Base-by-base conservation (phyloP, 2,113 vertebrate genomes). In the Hippopotamus amphibius region DNA sequence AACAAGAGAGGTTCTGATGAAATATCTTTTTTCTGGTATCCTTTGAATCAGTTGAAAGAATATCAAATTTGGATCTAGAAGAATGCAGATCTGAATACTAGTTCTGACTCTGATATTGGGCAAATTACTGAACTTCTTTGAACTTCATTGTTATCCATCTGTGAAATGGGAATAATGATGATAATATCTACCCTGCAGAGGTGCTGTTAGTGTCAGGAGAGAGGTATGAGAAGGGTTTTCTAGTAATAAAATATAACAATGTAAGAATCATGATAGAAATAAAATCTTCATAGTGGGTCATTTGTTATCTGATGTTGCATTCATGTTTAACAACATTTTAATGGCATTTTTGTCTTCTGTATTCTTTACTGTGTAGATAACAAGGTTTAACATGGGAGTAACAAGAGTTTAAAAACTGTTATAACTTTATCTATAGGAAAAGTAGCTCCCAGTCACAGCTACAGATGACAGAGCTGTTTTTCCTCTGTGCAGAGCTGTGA, bases 321-420 rank as follows among this genome's bases (percentile, higher is more conserved):
- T 21, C 33, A 5, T 79, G 6, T 15, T 94, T 53, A 93, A 48
- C 61, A 92, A 59, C 26, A 59, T 66, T 26, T 50, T 88, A 30
- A 89, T 65, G 24, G 93, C 57, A 76, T 37, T 55, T 85, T 96
- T 86, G 10, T 86, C 57, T 24, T 96, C 90, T 79, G 84, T 48
- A 59, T 97, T 97, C 24, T 88, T 92, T 22, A 68, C 66, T 48
- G 63, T 93, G 61, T 80, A 94, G 12, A 89, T 92, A 21, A 97
- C 16, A 33, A 92, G 92, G 2, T 88, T 97, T 77, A 96, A 24
- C 43, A 88, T 22, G 5, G 87, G 76, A 8, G 90, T 95, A 14
- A 90, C 12, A 41, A 95, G 63, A 5, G 55, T 61, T 33, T 84
- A 95, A 19, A 96, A 90, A 91, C 26, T 71, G 19, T 8, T 41